A percentile compares a stretch with the other conserved stretches of the same genome.
phyloP scores from a whole-genome alignment of 2,113 vertebrate species.

The Empidonax alnorum region DNA sequence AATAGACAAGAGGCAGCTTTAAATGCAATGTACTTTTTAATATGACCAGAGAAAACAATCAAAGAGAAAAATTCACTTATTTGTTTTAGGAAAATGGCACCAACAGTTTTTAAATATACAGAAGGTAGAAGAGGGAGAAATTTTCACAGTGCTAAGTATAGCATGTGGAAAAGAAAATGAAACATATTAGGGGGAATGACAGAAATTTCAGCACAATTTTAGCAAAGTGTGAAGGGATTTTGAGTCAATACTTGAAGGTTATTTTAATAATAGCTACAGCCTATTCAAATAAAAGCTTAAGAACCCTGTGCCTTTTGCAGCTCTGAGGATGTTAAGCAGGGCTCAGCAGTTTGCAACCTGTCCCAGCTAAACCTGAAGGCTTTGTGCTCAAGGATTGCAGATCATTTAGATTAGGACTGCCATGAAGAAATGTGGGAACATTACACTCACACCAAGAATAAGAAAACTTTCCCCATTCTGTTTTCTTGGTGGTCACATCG shows the following conservation, averaged over 20 bases:
- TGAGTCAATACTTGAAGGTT: conserved; percentile 76
- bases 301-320: conserved; percentile 68
- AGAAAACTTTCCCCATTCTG: neutral
- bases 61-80: conserved; percentile 53
- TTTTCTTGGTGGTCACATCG: conserved; percentile 35
- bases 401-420: conserved; percentile 31
- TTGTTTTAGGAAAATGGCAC: conserved; percentile 65
- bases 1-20: conserved; percentile 36
- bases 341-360: conserved; percentile 64
- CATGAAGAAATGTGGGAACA: conserved; percentile 39
- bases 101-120: conserved; percentile 33
- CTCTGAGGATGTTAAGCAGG: conserved; percentile 64
- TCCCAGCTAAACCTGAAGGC: conserved; percentile 28
- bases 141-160: conserved; percentile 25
- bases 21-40: conserved; percentile 28
- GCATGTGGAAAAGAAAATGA: conserved; percentile 62
- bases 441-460: conserved; percentile 17
- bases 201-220: conserved; percentile 74
- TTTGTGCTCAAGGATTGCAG: conserved; percentile 7
- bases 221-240: conserved; percentile 73
- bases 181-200: conserved; percentile 61
- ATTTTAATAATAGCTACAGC: conserved; percentile 77
- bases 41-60: conserved; percentile 53
- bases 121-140: conserved; percentile 30
- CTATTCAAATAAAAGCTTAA: conserved; percentile 77